phyloP scores from a whole-genome alignment of 30 jellyfish, hydroid and myxozoan genomes.

The Hydractinia echinata region DNA sequence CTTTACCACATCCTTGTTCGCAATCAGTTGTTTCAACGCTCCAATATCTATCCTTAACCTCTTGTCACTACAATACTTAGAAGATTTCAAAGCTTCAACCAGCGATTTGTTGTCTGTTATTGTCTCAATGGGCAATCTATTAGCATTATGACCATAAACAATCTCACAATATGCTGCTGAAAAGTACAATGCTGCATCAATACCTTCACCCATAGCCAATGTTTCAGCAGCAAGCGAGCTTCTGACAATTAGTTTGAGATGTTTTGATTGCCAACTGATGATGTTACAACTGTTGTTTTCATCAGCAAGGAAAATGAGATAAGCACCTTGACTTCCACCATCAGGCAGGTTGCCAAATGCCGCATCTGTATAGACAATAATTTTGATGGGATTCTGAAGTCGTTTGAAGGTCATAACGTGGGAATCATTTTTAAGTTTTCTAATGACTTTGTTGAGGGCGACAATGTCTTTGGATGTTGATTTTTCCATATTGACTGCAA shows the following conservation, averaged over 20 bases:
- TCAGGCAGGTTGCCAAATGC: too few species aligned
- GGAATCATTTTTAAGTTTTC: neutral
- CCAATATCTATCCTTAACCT: neutral
- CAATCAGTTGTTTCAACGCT: neutral
- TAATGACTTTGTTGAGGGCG: neutral
- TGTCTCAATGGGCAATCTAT: neutral
- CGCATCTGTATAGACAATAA: neutral
- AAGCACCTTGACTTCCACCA: too few species aligned
- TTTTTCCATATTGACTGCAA: constrained; percentile 5
- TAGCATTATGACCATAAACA: constrained; percentile 8
- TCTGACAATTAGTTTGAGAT: neutral
- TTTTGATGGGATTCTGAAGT: neutral
- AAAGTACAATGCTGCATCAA: neutral
- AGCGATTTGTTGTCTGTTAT: neutral
- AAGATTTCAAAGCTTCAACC: neutral
- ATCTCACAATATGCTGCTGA: constrained; percentile 9
- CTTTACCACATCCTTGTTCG: neutral
- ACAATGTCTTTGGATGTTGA: neutral
- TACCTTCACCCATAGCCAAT: neutral
- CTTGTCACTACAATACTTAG: neutral
- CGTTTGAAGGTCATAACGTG: neutral
- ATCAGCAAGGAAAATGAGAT: constrained; percentile 3
- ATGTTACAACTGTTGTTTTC: neutral
- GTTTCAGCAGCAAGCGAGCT: neutral
- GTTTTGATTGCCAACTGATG: neutral